phyloP scores from a whole-genome alignment of 2,797 vertebrate genomes.

The Notolepis coatsorum region DNA sequence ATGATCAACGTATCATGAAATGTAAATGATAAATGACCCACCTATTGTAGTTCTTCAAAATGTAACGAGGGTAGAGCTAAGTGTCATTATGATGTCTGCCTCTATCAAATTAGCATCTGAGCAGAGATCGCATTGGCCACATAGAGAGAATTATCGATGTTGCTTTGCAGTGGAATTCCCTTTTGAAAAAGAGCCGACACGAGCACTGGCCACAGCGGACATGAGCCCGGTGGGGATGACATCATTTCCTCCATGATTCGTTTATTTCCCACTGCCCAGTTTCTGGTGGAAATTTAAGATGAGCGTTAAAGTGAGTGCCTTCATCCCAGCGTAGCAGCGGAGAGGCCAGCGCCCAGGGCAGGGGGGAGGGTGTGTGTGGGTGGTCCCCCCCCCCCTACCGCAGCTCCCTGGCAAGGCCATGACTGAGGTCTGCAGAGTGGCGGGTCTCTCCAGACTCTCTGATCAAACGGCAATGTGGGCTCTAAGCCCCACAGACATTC shows the following conservation, averaged over 20 bases:
- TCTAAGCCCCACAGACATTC: conserved; percentile 50
- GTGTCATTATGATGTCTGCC: too few species aligned
- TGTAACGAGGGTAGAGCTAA: too few species aligned
- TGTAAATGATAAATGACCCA: too few species aligned
- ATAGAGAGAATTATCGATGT: too few species aligned
- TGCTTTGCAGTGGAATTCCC: too few species aligned
- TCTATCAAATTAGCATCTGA: too few species aligned
- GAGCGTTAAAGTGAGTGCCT: conserved; percentile 6
- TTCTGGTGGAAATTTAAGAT: background rate
- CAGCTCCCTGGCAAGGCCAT: conserved; percentile 10
- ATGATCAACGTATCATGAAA: too few species aligned
- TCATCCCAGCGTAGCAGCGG: conserved; percentile 4
- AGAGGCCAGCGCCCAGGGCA: conserved; percentile 16
- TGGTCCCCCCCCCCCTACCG: background rate
- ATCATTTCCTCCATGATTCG: too few species aligned
- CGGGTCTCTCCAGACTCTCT: conserved; percentile 21
- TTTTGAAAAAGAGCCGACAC: too few species aligned
- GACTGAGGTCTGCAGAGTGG: background rate
- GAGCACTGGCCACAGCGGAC: background rate
- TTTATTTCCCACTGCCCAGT: background rate
- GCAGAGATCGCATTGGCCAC: too few species aligned
- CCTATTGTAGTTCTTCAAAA: too few species aligned
- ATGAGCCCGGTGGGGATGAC: background rate
- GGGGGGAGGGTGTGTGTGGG: conserved; percentile 30
- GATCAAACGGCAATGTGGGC: conserved; percentile 55